Base-by-base conservation (phyloP, 1,140 invertebrate species). In the Cyclargus thomasi region DNA sequence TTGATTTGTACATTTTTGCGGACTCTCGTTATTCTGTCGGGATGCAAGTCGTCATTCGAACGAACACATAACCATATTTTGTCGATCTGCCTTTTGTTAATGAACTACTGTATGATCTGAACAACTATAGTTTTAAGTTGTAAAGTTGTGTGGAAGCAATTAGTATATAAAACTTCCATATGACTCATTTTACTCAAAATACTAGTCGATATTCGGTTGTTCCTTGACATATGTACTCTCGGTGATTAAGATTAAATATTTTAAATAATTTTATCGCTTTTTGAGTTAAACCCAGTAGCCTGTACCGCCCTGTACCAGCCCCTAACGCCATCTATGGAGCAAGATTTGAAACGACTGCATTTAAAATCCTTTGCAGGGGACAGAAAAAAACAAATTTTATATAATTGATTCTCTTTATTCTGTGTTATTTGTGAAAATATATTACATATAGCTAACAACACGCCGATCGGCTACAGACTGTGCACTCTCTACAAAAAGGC, bases 391-490 rank as follows among this genome's bases (percentile, higher is more conserved):
- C 72, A 20, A 47, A 35, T 69, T 66, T 68, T 75, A 72, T 80
- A 75, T 85, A 71, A 78, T 81, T 80, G 74, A 73, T 83, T 68
- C 67, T 79, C 79, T 88, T 86, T 88, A 86, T 78, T 86, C 75
- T 80, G 86, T 83, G 78, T 87, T 70, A 72, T 83, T 76, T 75
- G 77, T 90, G 85, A 85, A 90, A 90, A 90, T 90, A 90, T 85
- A 90, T 83, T 80, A 80, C 79, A 70, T 79, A 82, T 71, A 78
- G 76, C 79, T 81, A 85, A 82, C 74, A 85, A 82, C 81, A 82
- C 77, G 72, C 80, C 72, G 81, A 85, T 82, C 76, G 74, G 71
- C 85, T 85, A 87, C 78, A 39, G 70, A 79, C 74, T 76, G 85
- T 85, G 85, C 82, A 85, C 82, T 72, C 70, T 69, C 70, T 77